A percentile compares a stretch with the other conserved stretches of the same genome.
phyloP scores from a whole-genome alignment of 2,797 vertebrate genomes.

The Thripadectes ignobilis region DNA sequence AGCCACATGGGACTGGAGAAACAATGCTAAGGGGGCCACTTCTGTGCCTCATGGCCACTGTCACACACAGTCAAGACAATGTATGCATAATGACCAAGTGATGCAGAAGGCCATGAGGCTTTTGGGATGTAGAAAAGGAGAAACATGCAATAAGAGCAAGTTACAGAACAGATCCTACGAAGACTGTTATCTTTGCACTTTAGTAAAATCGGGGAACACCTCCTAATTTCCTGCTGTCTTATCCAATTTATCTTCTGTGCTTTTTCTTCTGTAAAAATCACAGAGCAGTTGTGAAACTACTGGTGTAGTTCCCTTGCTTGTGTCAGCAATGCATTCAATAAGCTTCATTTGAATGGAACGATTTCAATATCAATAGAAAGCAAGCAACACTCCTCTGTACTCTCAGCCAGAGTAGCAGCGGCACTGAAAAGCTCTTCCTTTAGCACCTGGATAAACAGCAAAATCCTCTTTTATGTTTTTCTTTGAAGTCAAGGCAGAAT shows the following conservation, averaged over 20 bases:
- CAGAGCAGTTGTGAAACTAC: conserved; percentile 1
- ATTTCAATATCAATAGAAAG: conserved; percentile 1
- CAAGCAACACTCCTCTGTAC: not conserved
- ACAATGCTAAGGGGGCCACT: not conserved
- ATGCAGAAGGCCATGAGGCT: not conserved
- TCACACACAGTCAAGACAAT: not conserved
- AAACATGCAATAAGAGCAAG: not conserved
- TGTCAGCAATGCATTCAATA: not conserved
- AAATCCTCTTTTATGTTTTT: conserved; percentile 8
- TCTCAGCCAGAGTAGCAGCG: not conserved
- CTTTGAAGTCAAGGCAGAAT: conserved; percentile 43
- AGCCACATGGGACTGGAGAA: not conserved
- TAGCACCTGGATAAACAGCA: not conserved
- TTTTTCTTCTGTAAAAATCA: not conserved
- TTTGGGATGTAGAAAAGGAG: not conserved
- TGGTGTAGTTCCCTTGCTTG: not conserved
- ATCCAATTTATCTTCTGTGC: not conserved
- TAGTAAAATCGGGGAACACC: not conserved
- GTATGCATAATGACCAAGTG: rapidly evolving
- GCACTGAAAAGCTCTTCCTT: conserved; percentile 11
- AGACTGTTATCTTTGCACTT: not conserved
- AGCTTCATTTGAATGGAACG: not conserved
- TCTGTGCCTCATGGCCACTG: not conserved
- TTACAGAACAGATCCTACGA: not conserved
- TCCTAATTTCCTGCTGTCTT: conserved; percentile 13